Percentiles rank a stretch among this genome's conserved stretches.
Conservation (phyloP, 2,888 invertebrate genomes). For the Euzetes globulus region DNA sequence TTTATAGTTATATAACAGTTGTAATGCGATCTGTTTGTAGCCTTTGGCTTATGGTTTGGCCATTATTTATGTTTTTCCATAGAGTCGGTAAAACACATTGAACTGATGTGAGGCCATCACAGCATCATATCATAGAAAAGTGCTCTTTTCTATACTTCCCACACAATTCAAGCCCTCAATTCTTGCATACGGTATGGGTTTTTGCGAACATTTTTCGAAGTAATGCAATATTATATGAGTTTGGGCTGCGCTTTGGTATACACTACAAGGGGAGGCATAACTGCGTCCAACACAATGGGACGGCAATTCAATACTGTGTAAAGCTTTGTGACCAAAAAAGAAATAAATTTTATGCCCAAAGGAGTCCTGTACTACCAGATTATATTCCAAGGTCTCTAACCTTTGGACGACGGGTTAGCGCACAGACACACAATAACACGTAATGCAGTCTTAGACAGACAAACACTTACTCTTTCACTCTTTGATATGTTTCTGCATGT, state of each 20-base stretch:
- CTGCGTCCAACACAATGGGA: neutral
- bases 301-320: constrained; percentile 11
- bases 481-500: neutral
- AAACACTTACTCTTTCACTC: constrained; percentile 12
- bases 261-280: neutral
- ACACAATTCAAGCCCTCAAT: neutral
- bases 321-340: constrained; percentile 3
- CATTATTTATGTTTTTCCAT: constrained; percentile 4
- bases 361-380: neutral
- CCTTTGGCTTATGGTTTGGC: neutral
- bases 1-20: constrained; percentile 6
- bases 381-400: constrained; percentile 11
- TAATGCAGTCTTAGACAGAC: neutral
- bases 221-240: neutral
- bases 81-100: neutral
- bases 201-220: neutral
- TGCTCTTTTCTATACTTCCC: neutral
- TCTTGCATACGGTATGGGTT: neutral
- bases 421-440: neutral
- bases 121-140: neutral
- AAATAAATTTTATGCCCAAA: constrained; percentile 22
- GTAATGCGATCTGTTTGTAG: neutral
- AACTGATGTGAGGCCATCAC: constrained; percentile 3
- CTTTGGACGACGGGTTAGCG: constrained; percentile 1
- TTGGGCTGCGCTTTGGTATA: no score